phyloP scores from a whole-genome alignment of 2,113 vertebrate genomes.

The Mustela lutreola region DNA sequence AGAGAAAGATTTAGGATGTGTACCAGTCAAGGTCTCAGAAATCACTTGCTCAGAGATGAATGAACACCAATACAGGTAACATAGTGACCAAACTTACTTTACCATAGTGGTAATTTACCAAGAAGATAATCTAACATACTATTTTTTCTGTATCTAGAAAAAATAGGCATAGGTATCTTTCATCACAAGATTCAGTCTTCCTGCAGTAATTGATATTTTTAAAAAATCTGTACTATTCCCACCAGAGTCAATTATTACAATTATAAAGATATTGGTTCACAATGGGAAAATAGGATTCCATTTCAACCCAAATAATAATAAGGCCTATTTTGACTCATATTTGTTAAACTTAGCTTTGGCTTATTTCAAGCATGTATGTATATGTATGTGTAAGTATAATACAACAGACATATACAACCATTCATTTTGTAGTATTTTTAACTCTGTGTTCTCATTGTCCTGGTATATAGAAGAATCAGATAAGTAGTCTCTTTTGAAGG shows the following conservation, averaged over 20 bases:
- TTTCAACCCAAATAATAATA: neutral
- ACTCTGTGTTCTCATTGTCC: neutral
- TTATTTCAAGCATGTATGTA: neutral
- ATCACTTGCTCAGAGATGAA: conserved; percentile 82
- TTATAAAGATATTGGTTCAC: neutral
- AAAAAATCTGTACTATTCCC: neutral
- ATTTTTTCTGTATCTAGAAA: conserved; percentile 70
- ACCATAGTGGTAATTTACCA: conserved; percentile 77
- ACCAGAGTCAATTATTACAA: neutral
- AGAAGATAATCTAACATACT: conserved; percentile 61
- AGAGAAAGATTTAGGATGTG: conserved; percentile 82
- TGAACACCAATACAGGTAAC: conserved; percentile 74
- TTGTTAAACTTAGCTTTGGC: neutral
- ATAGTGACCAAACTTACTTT: conserved; percentile 73
- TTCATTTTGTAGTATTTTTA: neutral
- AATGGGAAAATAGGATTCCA: neutral
- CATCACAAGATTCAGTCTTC: conserved; percentile 54
- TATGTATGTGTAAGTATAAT: neutral
- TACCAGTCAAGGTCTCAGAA: conserved; percentile 82
- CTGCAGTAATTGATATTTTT: neutral
- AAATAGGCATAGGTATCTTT: conserved; percentile 51
- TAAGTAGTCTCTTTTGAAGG: neutral
- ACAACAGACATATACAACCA: neutral
- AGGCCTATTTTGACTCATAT: neutral
- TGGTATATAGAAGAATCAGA: neutral